Conservation (phyloP, 2,888 invertebrate genomes). For the Diabrotica balteata region DNA sequence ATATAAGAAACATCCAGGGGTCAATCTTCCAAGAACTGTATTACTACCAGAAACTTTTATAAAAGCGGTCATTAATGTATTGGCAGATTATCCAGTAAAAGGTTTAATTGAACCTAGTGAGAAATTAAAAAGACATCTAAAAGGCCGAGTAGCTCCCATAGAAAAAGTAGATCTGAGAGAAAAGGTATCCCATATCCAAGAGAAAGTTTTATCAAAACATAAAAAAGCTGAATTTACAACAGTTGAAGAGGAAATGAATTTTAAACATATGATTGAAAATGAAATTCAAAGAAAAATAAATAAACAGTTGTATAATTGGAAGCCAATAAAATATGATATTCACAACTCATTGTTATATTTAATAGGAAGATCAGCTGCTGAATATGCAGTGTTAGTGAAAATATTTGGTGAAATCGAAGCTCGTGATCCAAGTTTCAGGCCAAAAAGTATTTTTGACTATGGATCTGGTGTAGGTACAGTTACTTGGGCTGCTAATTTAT, state of each 20-base stretch:
- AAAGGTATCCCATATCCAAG: constrained; percentile 60
- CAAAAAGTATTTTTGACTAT: constrained; percentile 84
- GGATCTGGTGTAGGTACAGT: constrained; percentile 83
- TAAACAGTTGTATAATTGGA: constrained; percentile 75
- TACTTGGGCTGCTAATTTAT: constrained; percentile 69
- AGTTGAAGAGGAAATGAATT: constrained; percentile 58
- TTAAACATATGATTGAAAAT: constrained; percentile 62
- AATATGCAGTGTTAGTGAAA: constrained; percentile 75
- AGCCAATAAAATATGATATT: constrained; percentile 72
- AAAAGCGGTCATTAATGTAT: constrained; percentile 64
- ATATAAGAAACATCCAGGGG: constrained; percentile 78
- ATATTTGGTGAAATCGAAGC: constrained; percentile 77
- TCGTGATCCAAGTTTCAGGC: constrained; percentile 72
- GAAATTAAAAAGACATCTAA: constrained; percentile 67
- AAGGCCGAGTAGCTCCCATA: constrained; percentile 69
- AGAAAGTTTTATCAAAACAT: constrained; percentile 43
- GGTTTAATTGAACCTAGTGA: constrained; percentile 64
- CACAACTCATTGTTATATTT: constrained; percentile 75
- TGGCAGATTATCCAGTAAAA: constrained; percentile 67
- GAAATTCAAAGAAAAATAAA: constrained; percentile 67
- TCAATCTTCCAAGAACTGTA: constrained; percentile 63
- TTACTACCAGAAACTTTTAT: constrained; percentile 68
- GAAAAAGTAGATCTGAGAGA: constrained; percentile 65
- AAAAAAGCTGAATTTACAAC: constrained; percentile 56
- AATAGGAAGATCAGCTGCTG: constrained; percentile 72